Conservation (phyloP, 2,113 vertebrate genomes). For the Laticauda laticaudata region DNA sequence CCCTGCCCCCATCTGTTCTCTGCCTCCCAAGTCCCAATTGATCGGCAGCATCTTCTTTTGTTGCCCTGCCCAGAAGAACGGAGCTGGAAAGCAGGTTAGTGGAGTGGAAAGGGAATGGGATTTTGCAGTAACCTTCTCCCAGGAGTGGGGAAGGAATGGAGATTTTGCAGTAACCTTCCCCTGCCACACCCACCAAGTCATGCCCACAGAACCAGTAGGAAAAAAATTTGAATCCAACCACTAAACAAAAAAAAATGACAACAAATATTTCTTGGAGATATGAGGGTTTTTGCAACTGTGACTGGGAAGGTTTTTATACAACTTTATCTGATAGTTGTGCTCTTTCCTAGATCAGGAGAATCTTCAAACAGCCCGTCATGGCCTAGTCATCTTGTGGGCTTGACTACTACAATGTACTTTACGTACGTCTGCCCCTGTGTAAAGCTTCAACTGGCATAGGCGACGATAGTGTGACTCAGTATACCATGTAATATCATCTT, state of each 20-base stretch:
- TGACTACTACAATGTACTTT: neutral
- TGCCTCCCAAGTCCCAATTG: too few relatives aligned
- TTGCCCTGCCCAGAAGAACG: too few relatives aligned
- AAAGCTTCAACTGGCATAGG: neutral
- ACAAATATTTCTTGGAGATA: neutral
- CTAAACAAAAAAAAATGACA: neutral
- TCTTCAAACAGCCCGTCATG: neutral
- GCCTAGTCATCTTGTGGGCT: neutral
- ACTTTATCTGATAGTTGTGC: neutral
- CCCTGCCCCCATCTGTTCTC: too few relatives aligned
- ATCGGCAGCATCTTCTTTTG: too few relatives aligned
- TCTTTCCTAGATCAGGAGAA: neutral
- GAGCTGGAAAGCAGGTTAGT: too few relatives aligned
- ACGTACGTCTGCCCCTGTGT: neutral
- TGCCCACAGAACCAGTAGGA: too few relatives aligned
- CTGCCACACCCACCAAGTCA: too few relatives aligned
- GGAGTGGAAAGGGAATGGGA: too few relatives aligned
- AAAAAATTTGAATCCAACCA: neutral
- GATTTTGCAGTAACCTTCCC: too few relatives aligned
- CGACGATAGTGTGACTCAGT: neutral
- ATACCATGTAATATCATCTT: neutral
- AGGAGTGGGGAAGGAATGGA: too few relatives aligned
- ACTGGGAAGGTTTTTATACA: neutral
- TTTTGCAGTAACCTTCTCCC: too few relatives aligned
- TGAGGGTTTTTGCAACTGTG: neutral